These are phyloP conservation scores for Caenorhabditis inopinata DNA, from an alignment of 1,140 invertebrate species.

Conservation along the genomic window DNA sequence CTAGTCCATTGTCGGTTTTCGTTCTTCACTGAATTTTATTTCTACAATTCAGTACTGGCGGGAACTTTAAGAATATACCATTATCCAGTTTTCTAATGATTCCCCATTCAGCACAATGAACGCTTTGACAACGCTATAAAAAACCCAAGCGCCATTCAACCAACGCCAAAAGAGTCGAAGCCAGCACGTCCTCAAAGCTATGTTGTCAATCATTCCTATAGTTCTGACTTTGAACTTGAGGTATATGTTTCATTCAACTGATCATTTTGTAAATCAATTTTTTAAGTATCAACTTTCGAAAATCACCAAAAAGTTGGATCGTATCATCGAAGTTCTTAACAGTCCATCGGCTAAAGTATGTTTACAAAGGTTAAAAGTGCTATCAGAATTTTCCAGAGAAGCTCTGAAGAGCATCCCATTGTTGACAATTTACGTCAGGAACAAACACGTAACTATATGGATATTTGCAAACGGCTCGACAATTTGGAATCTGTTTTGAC, in stretches of 20 bases:
- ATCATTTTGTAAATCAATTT: background rate
- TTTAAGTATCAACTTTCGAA: conserved; percentile 20
- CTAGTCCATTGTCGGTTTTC: too few species aligned
- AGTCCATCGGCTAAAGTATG: conserved; percentile 15
- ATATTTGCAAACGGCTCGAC: conserved; percentile 26
- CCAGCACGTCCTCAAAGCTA: background rate
- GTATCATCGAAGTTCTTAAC: conserved; percentile 10
- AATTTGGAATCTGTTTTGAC: conserved; percentile 13
- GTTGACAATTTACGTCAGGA: background rate
- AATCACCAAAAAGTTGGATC: conserved; percentile 29
- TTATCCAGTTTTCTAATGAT: background rate
- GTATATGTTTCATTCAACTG: background rate
- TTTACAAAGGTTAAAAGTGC: too few species aligned
- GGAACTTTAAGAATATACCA: too few species aligned
- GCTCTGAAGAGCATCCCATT: background rate
- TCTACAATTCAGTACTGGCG: too few species aligned
- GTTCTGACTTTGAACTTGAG: background rate
- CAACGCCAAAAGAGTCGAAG: background rate
- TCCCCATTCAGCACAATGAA: background rate
- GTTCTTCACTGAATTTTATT: too few species aligned
- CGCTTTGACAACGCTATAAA: background rate
- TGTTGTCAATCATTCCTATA: background rate
- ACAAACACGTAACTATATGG: conserved; percentile 19
- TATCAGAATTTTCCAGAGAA: background rate
- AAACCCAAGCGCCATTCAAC: background rate